phyloP scores from a whole-genome alignment of 1,140 invertebrate species.

The Glomeris maerens region DNA sequence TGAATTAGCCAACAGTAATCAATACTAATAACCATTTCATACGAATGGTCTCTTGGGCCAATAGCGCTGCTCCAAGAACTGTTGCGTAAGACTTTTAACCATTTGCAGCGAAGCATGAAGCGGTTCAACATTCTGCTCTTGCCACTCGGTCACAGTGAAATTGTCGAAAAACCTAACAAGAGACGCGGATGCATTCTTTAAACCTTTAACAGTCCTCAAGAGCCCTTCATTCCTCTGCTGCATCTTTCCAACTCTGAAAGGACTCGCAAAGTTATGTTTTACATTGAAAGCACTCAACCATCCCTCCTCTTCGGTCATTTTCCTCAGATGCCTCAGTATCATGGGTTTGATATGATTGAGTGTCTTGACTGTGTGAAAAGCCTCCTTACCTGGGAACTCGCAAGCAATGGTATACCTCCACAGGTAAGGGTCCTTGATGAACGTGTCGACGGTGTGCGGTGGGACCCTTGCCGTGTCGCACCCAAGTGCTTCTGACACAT shows the following conservation, averaged over 20 bases:
- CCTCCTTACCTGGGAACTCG: conserved; percentile 25
- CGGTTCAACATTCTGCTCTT: conserved; percentile 48
- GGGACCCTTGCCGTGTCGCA: too few species aligned
- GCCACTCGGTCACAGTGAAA: conserved; percentile 57
- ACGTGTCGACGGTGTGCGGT: conserved; percentile 16
- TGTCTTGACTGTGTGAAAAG: conserved; percentile 23
- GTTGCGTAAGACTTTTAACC: too few species aligned
- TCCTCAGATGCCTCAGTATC: conserved; percentile 19
- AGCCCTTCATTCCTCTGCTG: conserved; percentile 46
- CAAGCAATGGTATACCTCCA: conserved; percentile 21
- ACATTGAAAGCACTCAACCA: conserved; percentile 29
- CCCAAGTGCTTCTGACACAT: too few species aligned
- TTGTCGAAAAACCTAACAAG: conserved; percentile 54
- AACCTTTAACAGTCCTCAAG: conserved; percentile 35
- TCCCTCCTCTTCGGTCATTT: conserved; percentile 23
- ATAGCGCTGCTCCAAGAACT: too few species aligned
- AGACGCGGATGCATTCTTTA: conserved; percentile 45
- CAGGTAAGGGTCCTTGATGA: conserved; percentile 25
- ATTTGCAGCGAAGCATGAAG: conserved; percentile 37
- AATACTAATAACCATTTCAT: too few species aligned
- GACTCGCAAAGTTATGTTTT: conserved; percentile 41
- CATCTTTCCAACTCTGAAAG: conserved; percentile 50
- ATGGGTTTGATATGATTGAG: conserved; percentile 17
- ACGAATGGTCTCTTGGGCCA: too few species aligned
- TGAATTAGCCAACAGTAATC: too few species aligned